Conservation (phyloP, 2,797 vertebrate genomes). For the Thunnus albacares region DNA sequence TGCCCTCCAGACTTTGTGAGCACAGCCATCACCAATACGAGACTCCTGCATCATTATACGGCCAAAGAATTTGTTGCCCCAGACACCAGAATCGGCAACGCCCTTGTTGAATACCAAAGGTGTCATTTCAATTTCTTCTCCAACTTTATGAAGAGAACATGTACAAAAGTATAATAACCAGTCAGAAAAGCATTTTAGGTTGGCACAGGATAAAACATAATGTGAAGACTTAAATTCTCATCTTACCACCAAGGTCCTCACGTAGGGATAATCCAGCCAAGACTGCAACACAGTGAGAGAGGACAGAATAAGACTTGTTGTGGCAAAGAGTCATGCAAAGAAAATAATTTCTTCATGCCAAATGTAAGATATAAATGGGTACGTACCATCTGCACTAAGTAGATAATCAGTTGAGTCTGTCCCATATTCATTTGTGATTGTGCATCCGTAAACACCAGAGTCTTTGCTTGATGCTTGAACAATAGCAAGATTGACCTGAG, state of each 20-base stretch:
- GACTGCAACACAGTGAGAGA: constrained; percentile 79
- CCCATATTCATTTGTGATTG: constrained; percentile 92
- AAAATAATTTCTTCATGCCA: background rate
- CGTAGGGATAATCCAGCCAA: constrained; percentile 88
- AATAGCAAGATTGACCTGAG: constrained; percentile 91
- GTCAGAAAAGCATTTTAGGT: constrained; percentile 10
- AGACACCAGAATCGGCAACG: constrained; percentile 91
- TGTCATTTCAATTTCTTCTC: constrained; percentile 98
- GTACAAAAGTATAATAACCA: background rate
- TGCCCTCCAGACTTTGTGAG: constrained; percentile 91
- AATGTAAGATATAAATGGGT: constrained; percentile 7
- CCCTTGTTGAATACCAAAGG: constrained; percentile 94
- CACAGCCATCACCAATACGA: constrained; percentile 80
- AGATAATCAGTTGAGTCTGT: constrained; percentile 91
- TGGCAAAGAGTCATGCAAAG: background rate
- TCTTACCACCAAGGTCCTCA: constrained; percentile 93
- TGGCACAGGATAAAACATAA: background rate
- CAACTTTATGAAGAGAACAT: constrained; percentile 82
- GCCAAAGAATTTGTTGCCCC: constrained; percentile 95
- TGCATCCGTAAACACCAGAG: constrained; percentile 91
- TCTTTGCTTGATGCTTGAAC: constrained; percentile 90
- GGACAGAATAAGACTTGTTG: constrained; percentile 11
- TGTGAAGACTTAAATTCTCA: constrained; percentile 3
- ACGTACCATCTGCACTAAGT: constrained; percentile 90
- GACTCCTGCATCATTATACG: constrained; percentile 91